These are phyloP conservation scores for Dendrophyllia cribrosa DNA, from an alignment of 64 coral and sea anemone species.

Conservation along the genomic window DNA sequence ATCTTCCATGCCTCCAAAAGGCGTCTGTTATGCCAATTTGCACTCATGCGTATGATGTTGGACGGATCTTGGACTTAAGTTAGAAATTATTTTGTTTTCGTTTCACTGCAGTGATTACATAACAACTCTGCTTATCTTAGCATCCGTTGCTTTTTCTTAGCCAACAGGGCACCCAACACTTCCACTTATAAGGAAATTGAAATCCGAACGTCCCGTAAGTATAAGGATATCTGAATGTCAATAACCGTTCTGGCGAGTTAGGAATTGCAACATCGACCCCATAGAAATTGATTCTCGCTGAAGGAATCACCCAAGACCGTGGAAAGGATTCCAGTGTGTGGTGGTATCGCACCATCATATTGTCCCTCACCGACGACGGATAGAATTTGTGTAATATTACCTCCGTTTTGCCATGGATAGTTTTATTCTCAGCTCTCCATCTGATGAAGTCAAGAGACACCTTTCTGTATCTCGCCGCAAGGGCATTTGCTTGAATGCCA, in stretches of 20 bases:
- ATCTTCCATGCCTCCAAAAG: too few relatives aligned
- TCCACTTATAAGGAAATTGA: conserved; percentile 91
- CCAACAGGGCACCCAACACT: conserved; percentile 91
- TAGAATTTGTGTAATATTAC: conserved; percentile 78
- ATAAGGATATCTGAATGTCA: conserved; percentile 74
- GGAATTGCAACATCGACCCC: conserved; percentile 74
- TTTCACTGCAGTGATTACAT: too few relatives aligned
- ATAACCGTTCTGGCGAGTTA: conserved; percentile 40
- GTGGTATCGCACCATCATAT: conserved; percentile 64
- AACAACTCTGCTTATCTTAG: background rate
- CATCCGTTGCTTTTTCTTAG: conserved; percentile 53
- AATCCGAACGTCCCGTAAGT: conserved; percentile 64
- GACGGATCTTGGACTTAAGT: too few relatives aligned
- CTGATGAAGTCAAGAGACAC: conserved; percentile 75
- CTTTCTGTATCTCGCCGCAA: conserved; percentile 47
- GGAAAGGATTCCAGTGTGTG: conserved; percentile 74
- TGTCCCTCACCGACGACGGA: conserved; percentile 66
- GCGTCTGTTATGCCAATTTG: too few relatives aligned
- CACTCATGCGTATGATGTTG: too few relatives aligned
- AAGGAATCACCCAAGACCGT: conserved; percentile 59
- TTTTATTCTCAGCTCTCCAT: conserved; percentile 61
- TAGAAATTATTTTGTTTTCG: too few relatives aligned
- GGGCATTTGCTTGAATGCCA: conserved; percentile 65
- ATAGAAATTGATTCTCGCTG: conserved; percentile 76
- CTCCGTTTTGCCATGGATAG: conserved; percentile 45